A percentile compares a stretch with the other conserved stretches of the same genome.
Evolutionary conservation across 2,113 vertebrate genomes (phyloP).

Genomic region (Tor tambroides): DNA sequence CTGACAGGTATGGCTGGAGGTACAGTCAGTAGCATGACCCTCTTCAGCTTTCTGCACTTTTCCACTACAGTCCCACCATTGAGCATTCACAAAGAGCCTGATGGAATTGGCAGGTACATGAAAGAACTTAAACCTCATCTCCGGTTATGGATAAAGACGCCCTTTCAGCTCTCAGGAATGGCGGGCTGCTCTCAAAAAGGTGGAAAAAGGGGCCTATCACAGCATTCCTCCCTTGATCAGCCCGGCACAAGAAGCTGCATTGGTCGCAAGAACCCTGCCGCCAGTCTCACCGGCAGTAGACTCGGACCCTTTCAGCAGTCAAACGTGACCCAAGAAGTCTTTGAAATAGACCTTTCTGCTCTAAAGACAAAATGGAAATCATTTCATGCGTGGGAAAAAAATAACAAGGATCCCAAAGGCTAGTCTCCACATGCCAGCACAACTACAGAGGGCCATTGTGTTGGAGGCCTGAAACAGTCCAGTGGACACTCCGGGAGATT

Average conservation of each 20-base stretch:
- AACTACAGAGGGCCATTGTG: slow-evolving; percentile 45
- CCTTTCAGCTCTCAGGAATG: slow-evolving; percentile 48
- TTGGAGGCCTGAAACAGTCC: slow-evolving; percentile 11
- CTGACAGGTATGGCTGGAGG: slow-evolving; percentile 33
- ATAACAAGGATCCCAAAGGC: slow-evolving; percentile 6
- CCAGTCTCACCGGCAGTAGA: slow-evolving; percentile 5
- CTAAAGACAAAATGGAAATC: slow-evolving; percentile 19
- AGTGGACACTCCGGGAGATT: slow-evolving; percentile 30
- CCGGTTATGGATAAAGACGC: slow-evolving; percentile 54
- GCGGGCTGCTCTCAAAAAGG: slow-evolving; percentile 26
- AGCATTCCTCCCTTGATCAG: slow-evolving; percentile 48
- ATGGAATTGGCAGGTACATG: slow-evolving; percentile 46
- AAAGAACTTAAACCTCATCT: slow-evolving; percentile 54
- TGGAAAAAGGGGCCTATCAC: slow-evolving; percentile 35
- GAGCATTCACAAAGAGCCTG: slow-evolving; percentile 49
- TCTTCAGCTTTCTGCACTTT: slow-evolving; percentile 18
- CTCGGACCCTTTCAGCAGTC: slow-evolving; percentile 12
- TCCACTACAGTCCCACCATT: slow-evolving; percentile 39
- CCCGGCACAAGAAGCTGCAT: background rate
- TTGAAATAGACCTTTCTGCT: slow-evolving; percentile 18
- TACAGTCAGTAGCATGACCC: slow-evolving; percentile 19
- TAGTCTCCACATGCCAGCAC: slow-evolving; percentile 9
- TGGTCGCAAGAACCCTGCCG: slow-evolving; percentile 21
- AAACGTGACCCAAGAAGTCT: slow-evolving; percentile 30
- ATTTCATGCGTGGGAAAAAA: slow-evolving; percentile 7